Percentiles rank a stretch among this genome's conserved stretches.
Evolutionary conservation across 64 coral and sea anemone genomes (phyloP).

Genomic region (Platygyra sinensis): DNA sequence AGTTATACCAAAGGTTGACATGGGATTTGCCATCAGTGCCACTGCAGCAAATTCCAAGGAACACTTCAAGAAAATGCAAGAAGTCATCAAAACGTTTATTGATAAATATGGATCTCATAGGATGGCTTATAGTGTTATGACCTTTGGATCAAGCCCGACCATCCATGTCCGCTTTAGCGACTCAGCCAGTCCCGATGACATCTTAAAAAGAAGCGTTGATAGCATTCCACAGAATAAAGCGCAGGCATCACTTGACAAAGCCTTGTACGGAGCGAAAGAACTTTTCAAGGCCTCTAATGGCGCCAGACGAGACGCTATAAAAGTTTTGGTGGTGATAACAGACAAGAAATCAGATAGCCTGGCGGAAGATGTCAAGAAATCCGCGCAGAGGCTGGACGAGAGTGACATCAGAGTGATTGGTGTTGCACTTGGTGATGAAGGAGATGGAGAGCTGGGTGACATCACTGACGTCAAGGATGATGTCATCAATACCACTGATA

Average conservation of each 20-base stretch:
- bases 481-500: conserved; percentile 41
- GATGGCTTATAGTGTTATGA: conserved; percentile 51
- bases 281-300: conserved; percentile 59
- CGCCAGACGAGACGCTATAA: conserved; percentile 37
- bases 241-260: conserved; percentile 69
- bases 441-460: conserved; percentile 34
- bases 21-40: conserved; percentile 70
- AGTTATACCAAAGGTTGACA: conserved; percentile 43
- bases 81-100: conserved; percentile 47
- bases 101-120: conserved; percentile 42
- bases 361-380: conserved; percentile 34
- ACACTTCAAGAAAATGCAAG: conserved; percentile 56
- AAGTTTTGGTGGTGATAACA: conserved; percentile 74
- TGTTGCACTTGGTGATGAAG: conserved; percentile 64
- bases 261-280: conserved; percentile 60
- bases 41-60: conserved; percentile 32
- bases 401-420: conserved; percentile 53
- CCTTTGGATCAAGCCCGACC: conserved; percentile 53
- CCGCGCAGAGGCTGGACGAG: conserved; percentile 17
- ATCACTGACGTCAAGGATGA: conserved; percentile 51
- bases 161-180: conserved; percentile 19
- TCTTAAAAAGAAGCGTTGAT: conserved; percentile 43
- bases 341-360: conserved; percentile 53
- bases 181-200: background rate
- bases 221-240: conserved; percentile 42